Base-by-base conservation (phyloP, 2,888 invertebrate genomes). In the Linnaemya vulpina region DNA sequence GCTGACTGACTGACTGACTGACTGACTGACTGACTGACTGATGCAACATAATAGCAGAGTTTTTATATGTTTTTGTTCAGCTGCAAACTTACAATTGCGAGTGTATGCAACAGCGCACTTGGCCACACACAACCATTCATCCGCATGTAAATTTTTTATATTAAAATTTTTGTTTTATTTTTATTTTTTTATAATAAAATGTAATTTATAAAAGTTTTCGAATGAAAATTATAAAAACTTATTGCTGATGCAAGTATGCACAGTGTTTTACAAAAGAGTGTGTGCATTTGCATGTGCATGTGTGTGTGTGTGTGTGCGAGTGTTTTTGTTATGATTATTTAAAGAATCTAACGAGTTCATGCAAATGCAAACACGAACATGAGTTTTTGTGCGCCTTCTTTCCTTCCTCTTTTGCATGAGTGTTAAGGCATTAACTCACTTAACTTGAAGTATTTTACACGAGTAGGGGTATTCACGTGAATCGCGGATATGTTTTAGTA, bases 41-140 rank as follows among this genome's bases (percentile, higher is more conserved):
- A 68, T 67, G 67, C 67, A 77, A 68, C 25, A 67, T 55, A n/a
- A 60, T 58, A 49, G 22, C 49, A 60, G 10, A 40, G n/a, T 38
- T 40, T 40, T 40, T 40, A 8, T 40, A 7, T 40, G 1, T 73
- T 25, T 15, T 25, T 43, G 15, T 68, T 46, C 7, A 30, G 22
- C 46, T 49, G 20, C 35, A 46, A 25, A 60, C 35, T n/a, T 17
- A 38, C 51, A 73, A 58, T 11, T 22, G 10, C 51, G 20, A 17
- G 8, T 67, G 30, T 49, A 62, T 74, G 73, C 62, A 62, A 74
- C 73, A 74, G 62, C 15, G 49, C 62, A 49, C 49, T 46, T 51
- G 60, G 49, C 49, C 22, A 17, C 40, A 74, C 38, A 51, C 38
- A 62, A 10, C 17, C 46, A 35, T 35, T 49, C 51, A 62, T 13